Evolutionary conservation across 2,113 vertebrate genomes (phyloP), one percentile per base, ranked within the genome.

Genomic region (Oncorhynchus tshawytscha): DNA sequence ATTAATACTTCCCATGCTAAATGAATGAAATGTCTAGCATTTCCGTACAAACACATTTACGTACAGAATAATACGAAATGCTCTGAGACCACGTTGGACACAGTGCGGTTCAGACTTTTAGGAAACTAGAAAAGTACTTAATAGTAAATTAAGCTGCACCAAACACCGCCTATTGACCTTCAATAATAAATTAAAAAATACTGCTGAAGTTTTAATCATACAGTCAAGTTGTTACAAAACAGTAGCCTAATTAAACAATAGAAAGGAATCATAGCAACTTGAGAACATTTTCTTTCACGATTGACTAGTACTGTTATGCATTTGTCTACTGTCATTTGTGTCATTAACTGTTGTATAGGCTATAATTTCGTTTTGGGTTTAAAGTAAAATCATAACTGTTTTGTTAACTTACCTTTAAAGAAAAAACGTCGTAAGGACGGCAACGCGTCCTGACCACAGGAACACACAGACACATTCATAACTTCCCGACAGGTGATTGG

Each of bases 351-450:
- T 22, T 22, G 20, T 24, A 62, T 22, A 62, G n/a, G 2, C 59
- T 62, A 24, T 22, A 7, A 24, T 62, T 60, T 22, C 5, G 4
- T 60, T 24, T 66, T 12, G 25, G 22, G 24, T 67, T 27, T 67
- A 15, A 67, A 67, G 65, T 29, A 12, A 16, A 24, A 27, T 15
- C 45, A 13, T 49, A 34, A n/a, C 48, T 69, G 12, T 22, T 24
- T 11, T 70, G 20, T 22, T 70, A 22, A 22, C 90, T 90, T 88
- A 92, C 91, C 88, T 83, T 70, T 22, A 18, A 60, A 85, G n/a
- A 34, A 34, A 27, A 89, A 83, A 88, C 86, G 82, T 34, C 71
- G 86, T 75, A 73, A 75, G 78, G 81, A 86, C 86, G 67, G 16
- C 49, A 69, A 84, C 75, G 71, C 86, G 90, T 89, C 88, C 88